Conservation (phyloP, 2,888 invertebrate species). For the Yponomeuta malinellus region DNA sequence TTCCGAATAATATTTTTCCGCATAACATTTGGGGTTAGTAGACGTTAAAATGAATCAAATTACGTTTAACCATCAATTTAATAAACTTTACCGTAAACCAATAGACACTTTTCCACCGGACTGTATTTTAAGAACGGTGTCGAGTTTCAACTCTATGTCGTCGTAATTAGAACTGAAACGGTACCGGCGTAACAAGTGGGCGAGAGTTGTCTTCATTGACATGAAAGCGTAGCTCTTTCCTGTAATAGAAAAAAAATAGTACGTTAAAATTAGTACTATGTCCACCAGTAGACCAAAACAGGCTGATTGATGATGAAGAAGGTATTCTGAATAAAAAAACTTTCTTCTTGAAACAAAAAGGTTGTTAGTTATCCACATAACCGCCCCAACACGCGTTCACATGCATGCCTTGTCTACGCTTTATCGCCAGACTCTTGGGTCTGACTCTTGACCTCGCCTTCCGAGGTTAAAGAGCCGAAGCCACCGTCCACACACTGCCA, state of each 20-base stretch:
- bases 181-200: constrained; percentile 42
- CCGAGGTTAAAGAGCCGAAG: not conserved
- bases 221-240: constrained; percentile 51
- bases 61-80: no score
- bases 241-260: constrained; percentile 24
- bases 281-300: not conserved
- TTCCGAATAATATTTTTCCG: no score
- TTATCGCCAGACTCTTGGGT: constrained; percentile 37
- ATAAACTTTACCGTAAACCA: constrained; percentile 21
- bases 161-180: constrained; percentile 34
- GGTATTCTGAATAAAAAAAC: no score
- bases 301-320: no score
- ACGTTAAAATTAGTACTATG: not conserved
- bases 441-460: constrained; percentile 18
- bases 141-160: constrained; percentile 40
- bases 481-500: constrained; percentile 36
- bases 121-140: constrained; percentile 46
- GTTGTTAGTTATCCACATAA: constrained; percentile 27
- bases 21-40: no score
- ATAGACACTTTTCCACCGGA: constrained; percentile 40
- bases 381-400: constrained; percentile 41
- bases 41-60: no score
- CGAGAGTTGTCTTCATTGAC: constrained; percentile 52
- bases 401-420: not conserved
- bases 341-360: no score